Conservation (phyloP, 2,888 invertebrate genomes). For the Drosophila setosimentum region DNA sequence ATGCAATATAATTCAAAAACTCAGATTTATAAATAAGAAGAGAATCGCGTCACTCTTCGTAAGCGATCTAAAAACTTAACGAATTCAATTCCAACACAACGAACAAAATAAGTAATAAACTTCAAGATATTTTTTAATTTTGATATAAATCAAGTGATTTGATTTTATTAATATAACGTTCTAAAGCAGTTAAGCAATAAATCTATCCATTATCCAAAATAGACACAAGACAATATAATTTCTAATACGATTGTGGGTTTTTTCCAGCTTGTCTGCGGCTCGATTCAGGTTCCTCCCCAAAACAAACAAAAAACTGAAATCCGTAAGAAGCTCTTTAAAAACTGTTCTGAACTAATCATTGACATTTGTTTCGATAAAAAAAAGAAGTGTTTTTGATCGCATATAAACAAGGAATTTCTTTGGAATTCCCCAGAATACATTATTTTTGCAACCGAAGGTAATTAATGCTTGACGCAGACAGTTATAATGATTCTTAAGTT, state of each 20-base stretch:
- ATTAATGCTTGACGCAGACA: slow-evolving; percentile 28
- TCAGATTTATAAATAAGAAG: slow-evolving; percentile 6
- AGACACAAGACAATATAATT: slow-evolving; percentile 15
- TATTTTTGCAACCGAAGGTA: slow-evolving; percentile 26
- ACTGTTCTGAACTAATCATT: slow-evolving; percentile 34
- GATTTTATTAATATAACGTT: slow-evolving; percentile 14
- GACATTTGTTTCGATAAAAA: slow-evolving; percentile 43
- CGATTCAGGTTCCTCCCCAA: slow-evolving; percentile 47
- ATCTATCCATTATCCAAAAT: slow-evolving; percentile 12
- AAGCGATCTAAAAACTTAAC: slow-evolving; percentile 3
- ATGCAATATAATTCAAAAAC: slow-evolving; percentile 26
- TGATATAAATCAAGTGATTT: slow-evolving; percentile 1
- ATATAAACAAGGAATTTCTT: slow-evolving; percentile 37
- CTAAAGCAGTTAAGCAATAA: slow-evolving; percentile 24
- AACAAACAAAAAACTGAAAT: slow-evolving; percentile 13
- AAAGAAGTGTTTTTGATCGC: background rate
- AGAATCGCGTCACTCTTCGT: slow-evolving; percentile 14
- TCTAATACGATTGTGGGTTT: slow-evolving; percentile 35
- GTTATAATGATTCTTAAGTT: slow-evolving; percentile 36
- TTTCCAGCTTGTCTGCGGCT: slow-evolving; percentile 32
- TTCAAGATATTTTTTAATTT: too few relatives aligned
- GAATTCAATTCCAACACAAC: background rate
- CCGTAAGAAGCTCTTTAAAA: slow-evolving; percentile 21
- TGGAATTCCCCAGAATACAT: slow-evolving; percentile 60
- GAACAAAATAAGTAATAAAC: background rate